phyloP scores from a whole-genome alignment of 2,797 vertebrate species.

The Molossus alvarezi region DNA sequence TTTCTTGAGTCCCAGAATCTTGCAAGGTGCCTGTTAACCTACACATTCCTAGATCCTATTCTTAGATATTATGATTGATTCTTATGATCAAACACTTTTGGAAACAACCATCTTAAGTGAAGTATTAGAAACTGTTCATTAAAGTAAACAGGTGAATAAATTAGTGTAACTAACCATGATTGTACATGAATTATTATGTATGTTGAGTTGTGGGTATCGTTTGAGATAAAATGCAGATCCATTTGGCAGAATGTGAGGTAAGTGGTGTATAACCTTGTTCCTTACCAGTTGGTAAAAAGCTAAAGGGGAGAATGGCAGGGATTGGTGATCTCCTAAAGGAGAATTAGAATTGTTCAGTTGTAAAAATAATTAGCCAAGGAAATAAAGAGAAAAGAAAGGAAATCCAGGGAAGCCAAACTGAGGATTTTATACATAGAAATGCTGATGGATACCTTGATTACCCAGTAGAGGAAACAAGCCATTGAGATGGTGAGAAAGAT shows the following conservation, averaged over 20 bases:
- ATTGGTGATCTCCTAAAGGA: not conserved
- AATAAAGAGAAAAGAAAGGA: constrained; percentile 15
- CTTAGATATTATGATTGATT: constrained; percentile 24
- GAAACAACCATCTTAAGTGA: not conserved
- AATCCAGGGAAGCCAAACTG: not conserved
- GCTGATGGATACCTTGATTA: not conserved
- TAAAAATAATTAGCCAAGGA: not conserved
- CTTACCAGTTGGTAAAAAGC: not conserved
- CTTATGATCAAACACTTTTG: not conserved
- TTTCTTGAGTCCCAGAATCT: not conserved
- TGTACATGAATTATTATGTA: not conserved
- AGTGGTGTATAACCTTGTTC: not conserved
- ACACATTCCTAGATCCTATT: not conserved
- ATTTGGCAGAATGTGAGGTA: not conserved
- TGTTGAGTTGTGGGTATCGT: not conserved
- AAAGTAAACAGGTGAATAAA: constrained; percentile 17
- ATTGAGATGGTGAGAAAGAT: not conserved
- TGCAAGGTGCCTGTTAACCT: not conserved
- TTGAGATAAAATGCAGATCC: not conserved
- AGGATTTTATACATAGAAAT: not conserved
- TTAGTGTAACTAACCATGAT: not conserved
- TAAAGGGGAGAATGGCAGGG: not conserved
- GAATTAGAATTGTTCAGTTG: not conserved
- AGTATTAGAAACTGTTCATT: not conserved
- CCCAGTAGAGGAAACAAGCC: not conserved